Evolutionary conservation across 2,113 vertebrate species (phyloP), one percentile per base, ranked within the genome.

Genomic region (Merops nubicus): DNA sequence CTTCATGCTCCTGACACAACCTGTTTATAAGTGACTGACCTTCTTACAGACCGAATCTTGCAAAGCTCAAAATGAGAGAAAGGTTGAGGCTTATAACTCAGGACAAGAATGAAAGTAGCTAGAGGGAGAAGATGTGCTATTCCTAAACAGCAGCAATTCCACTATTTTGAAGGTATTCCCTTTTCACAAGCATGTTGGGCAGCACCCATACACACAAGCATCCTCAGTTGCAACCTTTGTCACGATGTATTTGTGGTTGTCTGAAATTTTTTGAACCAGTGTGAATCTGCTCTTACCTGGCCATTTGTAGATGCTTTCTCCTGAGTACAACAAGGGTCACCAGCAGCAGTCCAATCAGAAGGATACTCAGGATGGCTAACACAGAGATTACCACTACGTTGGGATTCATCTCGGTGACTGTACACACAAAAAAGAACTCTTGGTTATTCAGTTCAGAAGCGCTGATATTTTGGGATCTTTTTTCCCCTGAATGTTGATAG

Each of bases 241-340:
- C 47, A 53, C 1, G 0, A n/a, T 29, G 12, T 25, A 9, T 51
- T 17, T 23, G 6, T n/a, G n/a, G n/a, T n/a, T 42, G 33, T 8
- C 28, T 69, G 33, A 45, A 23, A 31, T 18, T 12, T 75, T 34
- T 51, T 28, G 5, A 50, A 48, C 67, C 33, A 76, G 8, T 47
- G 88, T 6, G 20, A 34, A 43, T 47, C 7, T 43, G 31, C 56
- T 51, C 89, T 96, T 93, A 99, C 99, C 99, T 98, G 47, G 98
- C 98, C 98, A 99, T 99, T 96, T 99, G 99, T 45, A 99, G 98
- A 79, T 99, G 99, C 53, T 99, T 99, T 76, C 98, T 99, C 13
- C 99, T 98, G 2, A 99, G 98, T 4, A 99, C 98, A 42, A 99
- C 92, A 8, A 99, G 98, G 47, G 99, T 99, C 20, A 99, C 98